These are phyloP conservation scores for Sphaeramia orbicularis DNA, from an alignment of 2,797 vertebrate genomes.

Conservation along the genomic window DNA sequence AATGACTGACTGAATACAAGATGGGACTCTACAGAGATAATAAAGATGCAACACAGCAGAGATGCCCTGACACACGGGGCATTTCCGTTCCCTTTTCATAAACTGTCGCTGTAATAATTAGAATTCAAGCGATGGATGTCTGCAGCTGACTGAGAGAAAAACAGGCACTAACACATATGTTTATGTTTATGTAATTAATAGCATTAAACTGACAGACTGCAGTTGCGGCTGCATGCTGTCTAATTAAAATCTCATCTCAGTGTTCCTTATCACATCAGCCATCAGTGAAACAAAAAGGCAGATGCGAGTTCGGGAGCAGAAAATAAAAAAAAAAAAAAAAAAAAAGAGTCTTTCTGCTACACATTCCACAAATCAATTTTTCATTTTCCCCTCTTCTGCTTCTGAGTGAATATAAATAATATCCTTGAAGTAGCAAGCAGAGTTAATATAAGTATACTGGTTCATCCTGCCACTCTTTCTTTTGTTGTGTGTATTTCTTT, in stretches of 20 bases:
- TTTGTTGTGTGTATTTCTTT: conserved; percentile 43
- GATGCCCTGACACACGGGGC: conserved; percentile 2
- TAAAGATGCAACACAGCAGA: not conserved
- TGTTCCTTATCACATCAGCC: conserved; percentile 21
- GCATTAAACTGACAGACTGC: conserved; percentile 42
- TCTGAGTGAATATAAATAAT: conserved; percentile 74
- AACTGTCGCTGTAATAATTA: conserved; percentile 12
- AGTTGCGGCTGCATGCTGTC: conserved; percentile 44
- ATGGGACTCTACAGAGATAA: conserved; percentile 9
- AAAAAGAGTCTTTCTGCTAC: conserved; percentile 6
- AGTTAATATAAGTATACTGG: conserved; percentile 61
- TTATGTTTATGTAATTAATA: conserved; percentile 53
- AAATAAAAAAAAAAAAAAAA: conserved; percentile 19
- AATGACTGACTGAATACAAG: conserved; percentile 19
- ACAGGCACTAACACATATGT: conserved; percentile 39
- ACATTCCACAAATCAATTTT: conserved; percentile 69
- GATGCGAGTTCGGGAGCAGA: conserved; percentile 50
- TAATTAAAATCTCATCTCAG: conserved; percentile 64
- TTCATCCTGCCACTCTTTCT: conserved; percentile 55
- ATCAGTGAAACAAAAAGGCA: conserved; percentile 56
- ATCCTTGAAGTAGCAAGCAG: conserved; percentile 72
- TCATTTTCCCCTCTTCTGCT: conserved; percentile 59
- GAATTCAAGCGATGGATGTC: conserved; percentile 31
- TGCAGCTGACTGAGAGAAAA: conserved; percentile 36
- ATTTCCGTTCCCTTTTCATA: not conserved